Conservation (phyloP, 1,140 invertebrate species). For the Cylas formicarius region DNA sequence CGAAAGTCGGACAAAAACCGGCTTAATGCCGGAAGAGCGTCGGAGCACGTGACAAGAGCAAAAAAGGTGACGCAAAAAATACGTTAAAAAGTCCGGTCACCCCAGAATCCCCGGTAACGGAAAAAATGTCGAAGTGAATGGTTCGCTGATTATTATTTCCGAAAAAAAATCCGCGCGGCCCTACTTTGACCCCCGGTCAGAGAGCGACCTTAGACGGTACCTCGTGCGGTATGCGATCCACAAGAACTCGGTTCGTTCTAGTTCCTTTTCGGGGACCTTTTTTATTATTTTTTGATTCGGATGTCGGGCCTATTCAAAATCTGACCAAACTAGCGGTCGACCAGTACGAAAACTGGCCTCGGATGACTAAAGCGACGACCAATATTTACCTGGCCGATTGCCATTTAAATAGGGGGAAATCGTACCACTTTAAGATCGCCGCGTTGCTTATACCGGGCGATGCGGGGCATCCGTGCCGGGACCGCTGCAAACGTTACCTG, state of each 20-base stretch:
- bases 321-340: conserved; percentile 14
- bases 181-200: conserved; percentile 30
- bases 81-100: conserved; percentile 24
- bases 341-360: conserved; percentile 2
- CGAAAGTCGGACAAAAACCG: too few relatives aligned
- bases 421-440: conserved; percentile 11
- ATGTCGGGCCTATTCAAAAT: conserved; percentile 18
- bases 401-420: conserved; percentile 23
- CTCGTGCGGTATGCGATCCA: too few relatives aligned
- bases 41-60: background rate
- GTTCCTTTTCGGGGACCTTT: conserved; percentile 22
- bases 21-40: too few relatives aligned
- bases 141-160: conserved; percentile 19
- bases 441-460: background rate
- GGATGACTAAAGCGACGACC: conserved; percentile 1
- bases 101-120: conserved; percentile 21
- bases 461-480: background rate
- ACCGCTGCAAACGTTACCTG: conserved; percentile 2
- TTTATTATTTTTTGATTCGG: conserved; percentile 23
- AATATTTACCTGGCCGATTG: conserved; percentile 9
- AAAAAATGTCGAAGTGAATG: conserved; percentile 22
- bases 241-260: conserved; percentile 11
- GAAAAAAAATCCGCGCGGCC: conserved; percentile 22
- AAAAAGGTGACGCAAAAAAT: conserved; percentile 26
- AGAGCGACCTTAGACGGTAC: conserved; percentile 17